These are phyloP conservation scores for Meteorus colon DNA, from an alignment of 2,888 invertebrate species.

Conservation along the genomic window DNA sequence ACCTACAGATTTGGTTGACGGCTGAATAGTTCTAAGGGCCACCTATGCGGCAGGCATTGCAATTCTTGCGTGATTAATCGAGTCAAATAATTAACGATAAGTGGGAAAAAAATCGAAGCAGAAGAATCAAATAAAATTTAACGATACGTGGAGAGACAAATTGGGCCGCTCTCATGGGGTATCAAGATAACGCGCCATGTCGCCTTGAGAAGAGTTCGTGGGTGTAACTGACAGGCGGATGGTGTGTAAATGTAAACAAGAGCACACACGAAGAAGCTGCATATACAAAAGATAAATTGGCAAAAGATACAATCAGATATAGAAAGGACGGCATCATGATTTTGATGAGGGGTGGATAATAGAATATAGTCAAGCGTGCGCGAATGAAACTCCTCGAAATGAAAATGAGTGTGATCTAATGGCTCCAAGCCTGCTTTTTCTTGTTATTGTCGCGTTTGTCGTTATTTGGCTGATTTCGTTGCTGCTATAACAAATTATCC, in stretches of 20 bases:
- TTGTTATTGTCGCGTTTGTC: slow-evolving; percentile 56
- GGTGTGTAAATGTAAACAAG: slow-evolving; percentile 4
- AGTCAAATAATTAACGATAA: background rate
- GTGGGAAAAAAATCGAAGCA: background rate
- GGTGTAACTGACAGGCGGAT: background rate
- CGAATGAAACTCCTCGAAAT: slow-evolving; percentile 30
- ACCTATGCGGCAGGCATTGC: background rate
- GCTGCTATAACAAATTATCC: slow-evolving; percentile 45
- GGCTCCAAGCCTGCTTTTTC: slow-evolving; percentile 65
- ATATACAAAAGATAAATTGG: background rate
- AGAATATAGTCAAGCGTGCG: slow-evolving; percentile 15
- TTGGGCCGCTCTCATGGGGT: background rate
- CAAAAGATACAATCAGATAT: slow-evolving; percentile 30
- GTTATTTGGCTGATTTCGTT: slow-evolving; percentile 50
- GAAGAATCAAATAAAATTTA: background rate
- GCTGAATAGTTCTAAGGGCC: background rate
- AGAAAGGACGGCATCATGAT: slow-evolving; percentile 23
- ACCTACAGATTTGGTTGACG: background rate
- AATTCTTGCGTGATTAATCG: background rate
- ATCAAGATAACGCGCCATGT: slow-evolving; percentile 10
- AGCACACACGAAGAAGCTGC: background rate
- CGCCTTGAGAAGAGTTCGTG: background rate
- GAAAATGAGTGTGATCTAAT: slow-evolving; percentile 52
- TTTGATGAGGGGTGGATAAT: slow-evolving; percentile 12
- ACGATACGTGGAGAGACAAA: background rate